Percentiles rank a stretch among this genome's conserved stretches.
Conservation (phyloP, 2,888 invertebrate species). For the Platycheirus rosarum region DNA sequence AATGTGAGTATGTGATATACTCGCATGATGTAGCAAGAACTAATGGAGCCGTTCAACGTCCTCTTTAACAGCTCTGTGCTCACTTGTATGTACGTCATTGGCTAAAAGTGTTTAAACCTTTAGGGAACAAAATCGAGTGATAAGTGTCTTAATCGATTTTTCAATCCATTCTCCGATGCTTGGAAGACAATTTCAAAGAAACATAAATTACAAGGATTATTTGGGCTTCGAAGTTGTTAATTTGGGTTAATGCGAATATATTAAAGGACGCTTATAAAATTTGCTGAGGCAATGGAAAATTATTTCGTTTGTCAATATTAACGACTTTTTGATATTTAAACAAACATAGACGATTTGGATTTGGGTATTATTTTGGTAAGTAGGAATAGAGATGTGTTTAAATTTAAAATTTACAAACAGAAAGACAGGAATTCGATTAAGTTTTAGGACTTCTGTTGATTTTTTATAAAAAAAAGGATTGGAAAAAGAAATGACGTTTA, state of each 20-base stretch:
- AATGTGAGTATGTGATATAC: conserved; percentile 17
- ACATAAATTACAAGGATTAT: conserved; percentile 29
- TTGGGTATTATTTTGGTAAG: too few relatives aligned
- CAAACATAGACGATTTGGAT: not conserved
- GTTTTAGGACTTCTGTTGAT: too few relatives aligned
- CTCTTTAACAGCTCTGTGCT: conserved; percentile 10
- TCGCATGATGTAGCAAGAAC: conserved; percentile 40
- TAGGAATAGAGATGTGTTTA: too few relatives aligned
- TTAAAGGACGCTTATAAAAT: too few relatives aligned
- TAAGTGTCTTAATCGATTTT: conserved; percentile 56
- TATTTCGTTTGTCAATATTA: not conserved
- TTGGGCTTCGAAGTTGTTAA: conserved; percentile 1
- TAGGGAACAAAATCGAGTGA: conserved; percentile 37
- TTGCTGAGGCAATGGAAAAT: too few relatives aligned
- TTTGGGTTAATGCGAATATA: conserved; percentile 10
- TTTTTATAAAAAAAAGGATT: too few relatives aligned
- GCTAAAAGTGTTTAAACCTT: conserved; percentile 17
- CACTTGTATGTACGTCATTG: conserved; percentile 28
- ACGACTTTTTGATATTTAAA: not conserved
- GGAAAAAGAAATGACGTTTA: too few relatives aligned
- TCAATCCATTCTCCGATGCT: conserved; percentile 10
- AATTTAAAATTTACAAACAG: too few relatives aligned
- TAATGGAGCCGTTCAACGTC: conserved; percentile 27
- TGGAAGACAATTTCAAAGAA: not conserved
- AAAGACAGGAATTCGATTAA: too few relatives aligned